Evolutionary conservation across 2,113 vertebrate genomes (phyloP).

Genomic region (Larimichthys polyactis): DNA sequence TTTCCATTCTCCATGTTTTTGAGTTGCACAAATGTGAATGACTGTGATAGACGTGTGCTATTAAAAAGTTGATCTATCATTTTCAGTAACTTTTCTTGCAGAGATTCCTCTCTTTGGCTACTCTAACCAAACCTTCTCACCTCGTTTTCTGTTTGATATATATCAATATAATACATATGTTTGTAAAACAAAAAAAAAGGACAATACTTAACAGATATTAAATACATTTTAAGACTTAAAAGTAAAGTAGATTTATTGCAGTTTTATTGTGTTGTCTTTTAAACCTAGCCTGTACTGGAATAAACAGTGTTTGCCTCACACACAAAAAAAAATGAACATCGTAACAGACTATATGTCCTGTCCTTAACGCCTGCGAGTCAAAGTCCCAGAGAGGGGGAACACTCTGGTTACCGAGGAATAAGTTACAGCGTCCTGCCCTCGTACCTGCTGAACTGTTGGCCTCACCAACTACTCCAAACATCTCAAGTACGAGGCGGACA

Average conservation of each 20-base stretch:
- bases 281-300: slow-evolving; percentile 14
- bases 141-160: background rate
- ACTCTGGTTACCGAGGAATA: background rate
- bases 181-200: background rate
- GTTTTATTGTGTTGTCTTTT: background rate
- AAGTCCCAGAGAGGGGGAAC: slow-evolving; percentile 12
- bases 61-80: slow-evolving; percentile 51
- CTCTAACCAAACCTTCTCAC: background rate
- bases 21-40: slow-evolving; percentile 20
- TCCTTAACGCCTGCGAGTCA: background rate
- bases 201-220: background rate
- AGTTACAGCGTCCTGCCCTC: background rate
- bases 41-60: slow-evolving; percentile 36
- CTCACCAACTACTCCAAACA: background rate
- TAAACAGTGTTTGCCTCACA: background rate
- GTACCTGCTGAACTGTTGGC: background rate
- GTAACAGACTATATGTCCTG: background rate
- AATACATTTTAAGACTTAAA: background rate
- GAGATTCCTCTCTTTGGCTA: background rate
- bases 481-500: slow-evolving; percentile 16
- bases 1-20: slow-evolving; percentile 5
- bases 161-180: background rate
- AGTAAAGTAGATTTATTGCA: too few species aligned
- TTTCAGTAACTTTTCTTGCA: slow-evolving; percentile 27
- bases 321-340: background rate